Percentiles rank a stretch among this genome's conserved stretches.
Evolutionary conservation across 2,113 vertebrate genomes (phyloP).

Genomic region (Aegithalos caudatus): DNA sequence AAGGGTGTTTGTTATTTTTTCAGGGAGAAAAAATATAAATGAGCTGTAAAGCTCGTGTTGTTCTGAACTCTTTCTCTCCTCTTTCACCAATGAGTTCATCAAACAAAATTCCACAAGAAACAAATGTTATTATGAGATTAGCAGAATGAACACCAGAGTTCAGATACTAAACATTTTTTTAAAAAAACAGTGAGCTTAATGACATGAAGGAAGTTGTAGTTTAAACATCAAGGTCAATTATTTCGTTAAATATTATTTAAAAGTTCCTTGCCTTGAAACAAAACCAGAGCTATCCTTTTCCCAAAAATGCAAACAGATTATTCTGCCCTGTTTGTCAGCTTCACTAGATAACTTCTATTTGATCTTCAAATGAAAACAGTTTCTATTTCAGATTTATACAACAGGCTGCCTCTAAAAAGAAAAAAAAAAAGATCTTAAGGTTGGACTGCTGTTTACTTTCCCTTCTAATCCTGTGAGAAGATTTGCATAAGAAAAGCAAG

Average conservation of each 20-base stretch:
- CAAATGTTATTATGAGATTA: conserved; percentile 53
- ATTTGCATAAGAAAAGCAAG: conserved; percentile 64
- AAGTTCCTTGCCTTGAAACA: conserved; percentile 47
- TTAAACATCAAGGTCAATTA: conserved; percentile 64
- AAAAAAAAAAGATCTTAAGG: conserved; percentile 49
- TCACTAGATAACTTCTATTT: conserved; percentile 49
- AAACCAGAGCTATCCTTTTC: conserved; percentile 46
- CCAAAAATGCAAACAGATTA: conserved; percentile 58
- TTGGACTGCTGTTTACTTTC: conserved; percentile 47
- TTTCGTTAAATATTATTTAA: conserved; percentile 60
- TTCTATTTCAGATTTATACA: conserved; percentile 66
- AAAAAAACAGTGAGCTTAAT: background rate
- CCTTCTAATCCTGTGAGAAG: conserved; percentile 32
- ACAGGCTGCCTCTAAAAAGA: conserved; percentile 46
- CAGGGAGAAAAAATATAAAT: background rate
- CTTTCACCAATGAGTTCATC: conserved; percentile 6
- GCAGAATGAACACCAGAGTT: conserved; percentile 13
- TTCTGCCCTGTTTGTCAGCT: conserved; percentile 39
- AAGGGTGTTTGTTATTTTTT: background rate
- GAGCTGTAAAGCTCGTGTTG: background rate
- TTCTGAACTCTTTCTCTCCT: conserved; percentile 33
- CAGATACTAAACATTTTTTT: background rate
- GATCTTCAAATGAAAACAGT: conserved; percentile 60
- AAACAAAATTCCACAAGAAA: conserved; percentile 28
- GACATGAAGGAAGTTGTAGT: conserved; percentile 29